phyloP scores from a whole-genome alignment of 2,113 vertebrate species.

The Arothron firmamentum region DNA sequence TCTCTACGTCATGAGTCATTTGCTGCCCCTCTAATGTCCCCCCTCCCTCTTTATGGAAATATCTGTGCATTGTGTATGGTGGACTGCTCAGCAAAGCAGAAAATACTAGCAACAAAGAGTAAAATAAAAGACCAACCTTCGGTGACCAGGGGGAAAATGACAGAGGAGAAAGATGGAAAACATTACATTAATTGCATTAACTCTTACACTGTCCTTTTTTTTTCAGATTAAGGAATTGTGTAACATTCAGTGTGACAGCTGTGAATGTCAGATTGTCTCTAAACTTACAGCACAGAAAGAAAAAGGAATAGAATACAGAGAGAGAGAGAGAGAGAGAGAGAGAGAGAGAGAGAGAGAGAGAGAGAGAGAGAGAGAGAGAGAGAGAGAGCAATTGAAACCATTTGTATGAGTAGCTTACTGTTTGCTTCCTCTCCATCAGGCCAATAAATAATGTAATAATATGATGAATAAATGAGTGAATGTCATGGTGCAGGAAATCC shows the following conservation, averaged over 20 bases:
- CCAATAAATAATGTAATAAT: too few relatives aligned
- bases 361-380: too few relatives aligned
- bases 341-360: conserved; percentile 4
- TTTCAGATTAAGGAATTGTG: too few relatives aligned
- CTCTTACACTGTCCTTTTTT: too few relatives aligned
- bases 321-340: conserved; percentile 15
- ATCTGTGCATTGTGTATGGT: conserved; percentile 77
- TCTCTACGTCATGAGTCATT: conserved; percentile 86
- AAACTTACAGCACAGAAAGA: too few relatives aligned
- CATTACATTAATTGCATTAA: too few relatives aligned
- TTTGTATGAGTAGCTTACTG: conserved; percentile 3
- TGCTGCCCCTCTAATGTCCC: conserved; percentile 84
- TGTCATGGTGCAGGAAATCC: conserved; percentile 1
- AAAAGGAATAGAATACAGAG: background rate
- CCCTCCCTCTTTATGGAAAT: conserved; percentile 79
- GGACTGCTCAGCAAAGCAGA: conserved; percentile 81
- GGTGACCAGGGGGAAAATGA: conserved; percentile 13
- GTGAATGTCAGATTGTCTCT: too few relatives aligned
- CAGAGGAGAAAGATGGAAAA: background rate
- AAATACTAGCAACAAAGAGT: conserved; percentile 67
- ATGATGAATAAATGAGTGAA: too few relatives aligned
- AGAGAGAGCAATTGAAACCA: conserved; percentile 3
- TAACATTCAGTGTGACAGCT: too few relatives aligned
- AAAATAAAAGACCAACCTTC: conserved; percentile 43
- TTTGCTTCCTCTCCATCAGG: conserved; percentile 2